These are phyloP conservation scores for Lampropteryx suffumata DNA, from an alignment of 2,888 invertebrate genomes.

Conservation along the genomic window DNA sequence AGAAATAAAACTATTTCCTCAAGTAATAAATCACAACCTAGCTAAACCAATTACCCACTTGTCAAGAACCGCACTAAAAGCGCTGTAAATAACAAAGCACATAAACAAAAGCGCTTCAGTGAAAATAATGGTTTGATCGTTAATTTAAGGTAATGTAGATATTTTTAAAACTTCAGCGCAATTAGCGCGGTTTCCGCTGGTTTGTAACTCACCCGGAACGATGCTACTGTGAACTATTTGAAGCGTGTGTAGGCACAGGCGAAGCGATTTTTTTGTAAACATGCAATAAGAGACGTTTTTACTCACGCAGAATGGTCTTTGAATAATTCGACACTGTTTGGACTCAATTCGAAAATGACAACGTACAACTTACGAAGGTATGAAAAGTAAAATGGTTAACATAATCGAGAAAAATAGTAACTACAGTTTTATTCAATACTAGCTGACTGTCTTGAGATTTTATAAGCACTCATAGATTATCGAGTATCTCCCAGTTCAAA, in stretches of 20 bases:
- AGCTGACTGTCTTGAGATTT: no score
- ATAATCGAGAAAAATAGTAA: no score
- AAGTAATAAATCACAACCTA: slow-evolving; percentile 7
- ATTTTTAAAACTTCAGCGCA: slow-evolving; percentile 52
- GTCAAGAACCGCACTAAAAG: slow-evolving; percentile 18
- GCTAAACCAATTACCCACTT: slow-evolving; percentile 18
- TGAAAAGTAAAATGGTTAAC: no score
- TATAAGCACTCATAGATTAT: no score
- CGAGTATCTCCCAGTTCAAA: no score
- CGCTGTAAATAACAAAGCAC: slow-evolving; percentile 19
- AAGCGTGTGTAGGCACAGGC: neutral
- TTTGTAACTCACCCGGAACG: slow-evolving; percentile 53
- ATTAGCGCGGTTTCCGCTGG: slow-evolving; percentile 52
- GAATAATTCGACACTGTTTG: no score
- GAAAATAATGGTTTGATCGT: slow-evolving; percentile 30
- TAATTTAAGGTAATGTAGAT: slow-evolving; percentile 43
- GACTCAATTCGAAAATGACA: no score
- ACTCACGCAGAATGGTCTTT: no score
- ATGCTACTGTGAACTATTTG: slow-evolving; percentile 8
- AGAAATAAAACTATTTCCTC: slow-evolving; percentile 1
- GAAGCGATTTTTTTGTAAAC: slow-evolving; percentile 5
- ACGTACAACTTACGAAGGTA: no score
- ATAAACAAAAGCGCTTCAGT: slow-evolving; percentile 22
- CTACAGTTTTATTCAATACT: no score
- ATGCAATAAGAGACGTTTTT: no score